Base-by-base conservation (phyloP, 2,797 vertebrate genomes). In the Botia kubotai region DNA sequence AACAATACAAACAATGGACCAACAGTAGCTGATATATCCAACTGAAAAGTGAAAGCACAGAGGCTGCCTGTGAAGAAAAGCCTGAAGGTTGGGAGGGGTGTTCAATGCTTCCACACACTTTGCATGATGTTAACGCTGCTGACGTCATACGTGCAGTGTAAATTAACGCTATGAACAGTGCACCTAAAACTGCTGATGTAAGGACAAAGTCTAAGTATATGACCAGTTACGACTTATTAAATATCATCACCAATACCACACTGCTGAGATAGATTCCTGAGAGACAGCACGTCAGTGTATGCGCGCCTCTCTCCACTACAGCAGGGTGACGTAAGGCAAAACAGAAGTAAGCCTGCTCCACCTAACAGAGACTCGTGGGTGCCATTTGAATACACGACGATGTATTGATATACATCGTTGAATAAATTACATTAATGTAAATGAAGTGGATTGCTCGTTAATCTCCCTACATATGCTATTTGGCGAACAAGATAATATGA, bases 261-360 rank as follows among this genome's bases (percentile, higher is more conserved):
- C 16, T 69, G 39, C 3, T 58, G 29, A 4, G 14, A 36, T 39
- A 17, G 33, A 36, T 17, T 39, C 63, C 6, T 71, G 67, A 48
- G 13, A 43, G 68, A 50, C 46, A 33, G 12, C 66, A 71, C 55
- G 69, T 63, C 77, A 62, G 11, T 6, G 21, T 2, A 21, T 2
- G 46, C 33, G 55, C 12, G 29, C 4, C 33, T 39, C 29, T 26
- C 1, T 62, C 39, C 26, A 26, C 39, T 66, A 73, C 71, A 79
- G 71, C 81, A 78, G 79, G 79, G 83, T 87, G 86, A 87, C 86
- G 86, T 87, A 75, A 86, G 80, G 71, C 78, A 75, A 58, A 81
- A 66, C 81, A 77, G 70, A 12, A 69, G 78, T 66, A 60, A 79
- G 79, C 75, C 79, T 74, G 48, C 79, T 84, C 79, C 67, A 17